phyloP scores from a whole-genome alignment of 1,140 invertebrate genomes.

The Anthonomus grandis region DNA sequence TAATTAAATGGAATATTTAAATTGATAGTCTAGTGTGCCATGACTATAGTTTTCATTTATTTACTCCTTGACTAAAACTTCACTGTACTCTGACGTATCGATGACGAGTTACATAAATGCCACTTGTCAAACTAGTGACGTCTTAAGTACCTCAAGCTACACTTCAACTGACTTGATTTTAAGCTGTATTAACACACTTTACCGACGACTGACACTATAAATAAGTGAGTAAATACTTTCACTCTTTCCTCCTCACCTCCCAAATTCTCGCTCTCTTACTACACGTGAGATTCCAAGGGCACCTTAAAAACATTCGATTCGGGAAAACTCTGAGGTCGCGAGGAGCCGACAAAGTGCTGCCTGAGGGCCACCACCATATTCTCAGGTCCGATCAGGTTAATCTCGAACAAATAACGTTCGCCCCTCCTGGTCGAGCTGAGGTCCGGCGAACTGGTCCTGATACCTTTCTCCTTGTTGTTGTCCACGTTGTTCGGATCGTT shows the following conservation, averaged over 20 bases:
- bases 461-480: conserved; percentile 51
- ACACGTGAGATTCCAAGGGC: conserved; percentile 59
- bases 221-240: too few relatives aligned
- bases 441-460: conserved; percentile 62
- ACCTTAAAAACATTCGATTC: conserved; percentile 57
- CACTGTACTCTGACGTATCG: too few relatives aligned
- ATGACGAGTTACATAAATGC: too few relatives aligned
- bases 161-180: too few relatives aligned
- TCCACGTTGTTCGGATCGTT: conserved; percentile 51
- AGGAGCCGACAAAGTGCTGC: conserved; percentile 52
- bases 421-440: conserved; percentile 53
- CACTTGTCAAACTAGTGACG: too few relatives aligned
- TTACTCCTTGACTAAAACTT: too few relatives aligned
- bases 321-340: conserved; percentile 55
- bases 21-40: too few relatives aligned
- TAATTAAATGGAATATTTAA: conserved; percentile 1
- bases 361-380: conserved; percentile 53
- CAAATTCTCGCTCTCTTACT: conserved; percentile 38
- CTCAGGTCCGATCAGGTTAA: conserved; percentile 54
- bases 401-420: conserved; percentile 54
- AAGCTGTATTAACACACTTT: too few relatives aligned
- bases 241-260: too few relatives aligned
- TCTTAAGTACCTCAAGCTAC: too few relatives aligned
- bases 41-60: too few relatives aligned
- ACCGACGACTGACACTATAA: too few relatives aligned